A percentile compares a stretch with the other conserved stretches of the same genome.
Conservation (phyloP, 2,113 vertebrate species). For the Otocyon megalotis region DNA sequence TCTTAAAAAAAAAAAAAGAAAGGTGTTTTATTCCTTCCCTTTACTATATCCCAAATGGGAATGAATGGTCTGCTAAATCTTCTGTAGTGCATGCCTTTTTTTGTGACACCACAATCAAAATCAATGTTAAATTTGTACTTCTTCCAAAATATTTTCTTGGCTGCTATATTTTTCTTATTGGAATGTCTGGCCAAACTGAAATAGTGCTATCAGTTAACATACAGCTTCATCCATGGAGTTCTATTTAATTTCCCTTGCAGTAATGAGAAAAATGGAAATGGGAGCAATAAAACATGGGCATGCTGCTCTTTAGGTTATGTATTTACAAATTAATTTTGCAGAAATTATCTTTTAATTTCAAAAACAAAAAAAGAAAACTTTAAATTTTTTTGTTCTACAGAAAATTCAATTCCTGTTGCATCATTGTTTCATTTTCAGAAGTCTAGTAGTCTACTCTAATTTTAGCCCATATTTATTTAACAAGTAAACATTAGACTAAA, state of each 20-base stretch:
- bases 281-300: not conserved
- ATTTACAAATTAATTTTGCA: conserved; percentile 35
- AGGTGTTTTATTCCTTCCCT: not conserved
- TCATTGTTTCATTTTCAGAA: conserved; percentile 76
- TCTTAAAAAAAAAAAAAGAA: too few relatives aligned
- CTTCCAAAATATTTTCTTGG: conserved; percentile 61
- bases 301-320: not conserved
- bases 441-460: conserved; percentile 56
- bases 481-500: not conserved
- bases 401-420: conserved; percentile 73
- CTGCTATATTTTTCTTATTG: conserved; percentile 48
- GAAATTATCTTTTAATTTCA: not conserved
- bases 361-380: not conserved
- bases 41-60: not conserved
- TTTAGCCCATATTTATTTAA: conserved; percentile 61
- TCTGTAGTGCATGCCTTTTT: conserved; percentile 51
- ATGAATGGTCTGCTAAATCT: not conserved
- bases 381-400: conserved; percentile 76
- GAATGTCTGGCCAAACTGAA: conserved; percentile 60
- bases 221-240: not conserved
- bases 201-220: not conserved
- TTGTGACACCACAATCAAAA: conserved; percentile 21
- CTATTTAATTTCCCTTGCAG: not conserved
- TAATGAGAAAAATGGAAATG: not conserved
- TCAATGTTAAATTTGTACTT: conserved; percentile 29